Evolutionary conservation across 2,113 vertebrate genomes (phyloP), one percentile per base, ranked within the genome.

Genomic region (Chaenogobius annularis): DNA sequence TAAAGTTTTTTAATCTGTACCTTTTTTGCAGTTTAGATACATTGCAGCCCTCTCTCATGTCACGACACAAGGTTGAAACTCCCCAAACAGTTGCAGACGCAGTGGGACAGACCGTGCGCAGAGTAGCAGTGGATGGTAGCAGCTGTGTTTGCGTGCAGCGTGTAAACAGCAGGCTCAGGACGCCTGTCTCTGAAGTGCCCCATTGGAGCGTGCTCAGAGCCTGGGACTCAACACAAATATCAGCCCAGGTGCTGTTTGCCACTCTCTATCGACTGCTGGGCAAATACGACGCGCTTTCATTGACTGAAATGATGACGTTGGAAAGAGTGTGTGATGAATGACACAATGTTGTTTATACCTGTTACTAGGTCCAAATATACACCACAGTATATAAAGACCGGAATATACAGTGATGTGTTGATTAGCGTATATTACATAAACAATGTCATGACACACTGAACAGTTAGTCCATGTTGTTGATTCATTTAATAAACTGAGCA

Each of bases 231-330:
- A 63, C 19, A 35, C 61, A 63, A 63, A 63, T 20, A 35, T 63
- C 61, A 63, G 10, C 35, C 13, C 61, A 63, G 61, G 61, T 40
- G 35, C 35, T 40, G 61, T 63, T 63, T 63, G 35, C 31, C 17
- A 40, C 37, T 11, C 15, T 12, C 15, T 40, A 63, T 43, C 19
- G 61, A 63, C 31, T 43, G 61, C 35, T 20, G 19, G 61, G 61
- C 10, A 63, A 63, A 63, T 63, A 63, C 10, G 8, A 63, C 7
- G 17, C 4, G 3, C 61, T 11, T 43, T 19, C 8, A 63, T 43
- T n/a, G 35, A 20, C 35, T 19, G 17, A 8, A 9, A 12, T n/a
- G 19, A 6, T n/a, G 31, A 10, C 35, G 15, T 12, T n/a, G 10
- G 37, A 43, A 35, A 63, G 61, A 10, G 17, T 10, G 31, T n/a